Conservation (phyloP, 2,113 vertebrate species). For the Hippoglossus stenolepis region DNA sequence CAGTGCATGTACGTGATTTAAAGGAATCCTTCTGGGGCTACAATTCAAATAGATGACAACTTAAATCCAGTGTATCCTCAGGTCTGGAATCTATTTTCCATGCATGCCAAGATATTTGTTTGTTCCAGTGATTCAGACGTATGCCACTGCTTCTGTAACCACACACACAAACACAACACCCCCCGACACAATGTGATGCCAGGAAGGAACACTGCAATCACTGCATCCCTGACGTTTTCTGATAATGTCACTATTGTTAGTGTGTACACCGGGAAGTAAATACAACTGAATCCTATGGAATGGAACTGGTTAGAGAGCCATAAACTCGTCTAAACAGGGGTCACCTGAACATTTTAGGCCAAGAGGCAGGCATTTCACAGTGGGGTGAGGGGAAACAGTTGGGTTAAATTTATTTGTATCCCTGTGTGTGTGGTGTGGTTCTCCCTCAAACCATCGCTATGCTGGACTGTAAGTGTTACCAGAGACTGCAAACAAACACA, state of each 20-base stretch:
- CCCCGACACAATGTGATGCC: background rate
- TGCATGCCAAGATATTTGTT: conserved; percentile 19
- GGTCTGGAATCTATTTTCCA: conserved; percentile 36
- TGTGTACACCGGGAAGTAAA: conserved; percentile 4
- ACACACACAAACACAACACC: conserved; percentile 17
- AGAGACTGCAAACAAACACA: conserved; percentile 32
- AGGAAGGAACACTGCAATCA: conserved; percentile 13
- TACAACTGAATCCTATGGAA: conserved; percentile 48
- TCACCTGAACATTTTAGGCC: conserved; percentile 30
- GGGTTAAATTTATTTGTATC: conserved; percentile 14
- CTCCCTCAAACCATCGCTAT: background rate
- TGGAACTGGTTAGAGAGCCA: conserved; percentile 35
- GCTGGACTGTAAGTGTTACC: conserved; percentile 20
- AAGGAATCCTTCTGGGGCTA: background rate
- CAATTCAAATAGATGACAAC: conserved; percentile 4
- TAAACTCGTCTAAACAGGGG: conserved; percentile 9
- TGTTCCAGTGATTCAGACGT: conserved; percentile 10
- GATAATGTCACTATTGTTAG: conserved; percentile 25
- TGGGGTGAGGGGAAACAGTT: conserved; percentile 15
- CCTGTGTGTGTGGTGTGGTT: background rate
- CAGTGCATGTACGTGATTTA: background rate
- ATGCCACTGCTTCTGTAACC: conserved; percentile 7
- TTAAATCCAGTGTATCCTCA: background rate
- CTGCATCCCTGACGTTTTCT: conserved; percentile 11
- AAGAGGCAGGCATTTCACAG: conserved; percentile 50